These are phyloP conservation scores for Okapia johnstoni DNA, from an alignment of 2,113 vertebrate species.

Conservation along the genomic window DNA sequence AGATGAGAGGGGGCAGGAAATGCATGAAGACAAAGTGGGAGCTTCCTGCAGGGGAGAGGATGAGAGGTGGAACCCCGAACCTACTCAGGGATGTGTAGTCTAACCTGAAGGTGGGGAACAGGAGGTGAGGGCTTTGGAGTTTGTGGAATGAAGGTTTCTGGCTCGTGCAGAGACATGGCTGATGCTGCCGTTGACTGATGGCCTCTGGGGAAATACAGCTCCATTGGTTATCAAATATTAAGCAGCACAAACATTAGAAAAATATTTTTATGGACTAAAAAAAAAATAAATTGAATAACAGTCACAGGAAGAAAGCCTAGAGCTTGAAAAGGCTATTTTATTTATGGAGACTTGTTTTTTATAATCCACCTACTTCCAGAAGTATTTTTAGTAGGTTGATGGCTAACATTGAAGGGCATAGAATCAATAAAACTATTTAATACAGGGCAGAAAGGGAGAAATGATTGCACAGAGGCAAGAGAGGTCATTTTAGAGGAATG, in stretches of 20 bases:
- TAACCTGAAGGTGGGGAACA: not conserved
- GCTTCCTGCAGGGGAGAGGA: not conserved
- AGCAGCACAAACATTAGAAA: not conserved
- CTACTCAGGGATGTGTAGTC: not conserved
- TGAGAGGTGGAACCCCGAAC: not conserved
- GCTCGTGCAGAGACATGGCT: not conserved
- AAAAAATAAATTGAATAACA: not conserved
- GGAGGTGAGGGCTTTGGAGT: not conserved
- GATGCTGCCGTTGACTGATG: not conserved
- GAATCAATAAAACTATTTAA: not conserved
- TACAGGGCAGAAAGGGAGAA: not conserved
- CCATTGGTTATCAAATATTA: not conserved
- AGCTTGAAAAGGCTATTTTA: not conserved
- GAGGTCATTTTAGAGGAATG: not conserved
- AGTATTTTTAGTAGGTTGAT: not conserved
- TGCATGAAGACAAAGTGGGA: not conserved
- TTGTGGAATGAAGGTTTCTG: not conserved
- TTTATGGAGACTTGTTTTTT: not conserved
- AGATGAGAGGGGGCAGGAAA: not conserved
- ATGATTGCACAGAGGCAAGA: not conserved
- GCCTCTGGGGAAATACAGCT: not conserved
- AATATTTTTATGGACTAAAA: not conserved
- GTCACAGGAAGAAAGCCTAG: not conserved
- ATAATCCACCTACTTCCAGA: not conserved
- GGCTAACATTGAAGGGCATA: not conserved